Percentiles rank a stretch among this genome's conserved stretches.
These are phyloP conservation scores for Halictus quadricinctus DNA, from an alignment of 2,888 invertebrate species.

Conservation along the genomic window DNA sequence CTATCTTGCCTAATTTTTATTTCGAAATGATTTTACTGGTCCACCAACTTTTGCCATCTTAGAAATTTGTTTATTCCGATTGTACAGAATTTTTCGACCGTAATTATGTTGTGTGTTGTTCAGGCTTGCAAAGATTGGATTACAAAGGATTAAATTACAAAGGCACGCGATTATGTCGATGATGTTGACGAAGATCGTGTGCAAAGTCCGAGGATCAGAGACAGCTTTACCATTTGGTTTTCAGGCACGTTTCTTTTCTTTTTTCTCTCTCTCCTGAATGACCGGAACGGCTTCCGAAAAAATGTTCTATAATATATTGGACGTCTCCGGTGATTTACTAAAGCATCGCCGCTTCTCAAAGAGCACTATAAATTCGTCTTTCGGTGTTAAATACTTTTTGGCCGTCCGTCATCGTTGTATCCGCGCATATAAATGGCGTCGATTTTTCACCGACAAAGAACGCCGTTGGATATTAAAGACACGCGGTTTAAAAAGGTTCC, in stretches of 20 bases:
- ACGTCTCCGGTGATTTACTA: conserved; percentile 2
- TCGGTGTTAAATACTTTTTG: conserved; percentile 12
- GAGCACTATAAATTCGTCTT: conserved; percentile 34
- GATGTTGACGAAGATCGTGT: background rate
- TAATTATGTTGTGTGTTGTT: background rate
- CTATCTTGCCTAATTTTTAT: no score
- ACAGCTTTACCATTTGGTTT: background rate
- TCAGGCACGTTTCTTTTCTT: background rate
- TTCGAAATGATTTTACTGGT: no score
- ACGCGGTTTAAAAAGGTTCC: conserved; percentile 25
- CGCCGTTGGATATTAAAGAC: background rate
- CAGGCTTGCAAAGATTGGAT: background rate
- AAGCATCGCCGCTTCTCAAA: conserved; percentile 14
- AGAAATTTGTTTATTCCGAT: background rate
- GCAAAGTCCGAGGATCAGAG: background rate
- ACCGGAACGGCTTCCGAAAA: background rate
- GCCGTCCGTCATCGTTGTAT: background rate
- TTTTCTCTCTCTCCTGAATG: background rate
- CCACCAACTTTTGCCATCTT: background rate
- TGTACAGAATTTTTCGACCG: background rate
- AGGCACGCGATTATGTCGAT: background rate
- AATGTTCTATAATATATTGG: background rate
- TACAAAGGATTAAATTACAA: background rate
- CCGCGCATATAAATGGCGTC: background rate
- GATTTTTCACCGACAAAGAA: conserved; percentile 11